Percentiles rank a stretch among this genome's conserved stretches.
phyloP scores from a whole-genome alignment of 2,888 invertebrate genomes.

The Celastrina argiolus region DNA sequence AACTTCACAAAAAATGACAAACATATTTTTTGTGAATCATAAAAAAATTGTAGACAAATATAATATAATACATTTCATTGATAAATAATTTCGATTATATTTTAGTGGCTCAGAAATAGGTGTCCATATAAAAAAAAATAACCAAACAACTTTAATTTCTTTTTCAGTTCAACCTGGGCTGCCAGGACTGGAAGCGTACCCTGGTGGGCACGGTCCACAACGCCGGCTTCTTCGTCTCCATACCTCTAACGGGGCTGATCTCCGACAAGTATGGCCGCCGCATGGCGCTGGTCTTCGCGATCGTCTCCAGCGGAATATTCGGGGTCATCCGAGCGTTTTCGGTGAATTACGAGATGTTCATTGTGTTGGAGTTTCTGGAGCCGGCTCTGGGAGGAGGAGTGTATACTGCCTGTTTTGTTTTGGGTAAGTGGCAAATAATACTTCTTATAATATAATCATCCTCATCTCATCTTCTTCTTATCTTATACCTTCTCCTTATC shows the following conservation, averaged over 20 bases:
- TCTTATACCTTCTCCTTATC: too few relatives aligned
- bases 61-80: too few relatives aligned
- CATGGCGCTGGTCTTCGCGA: slow-evolving; percentile 76
- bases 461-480: too few relatives aligned
- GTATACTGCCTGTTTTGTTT: slow-evolving; percentile 79
- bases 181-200: slow-evolving; percentile 85
- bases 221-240: slow-evolving; percentile 84
- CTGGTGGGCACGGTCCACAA: slow-evolving; percentile 86
- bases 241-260: slow-evolving; percentile 83
- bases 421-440: slow-evolving; percentile 62
- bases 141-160: slow-evolving; percentile 23
- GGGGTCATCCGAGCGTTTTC: slow-evolving; percentile 78
- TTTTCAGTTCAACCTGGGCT: slow-evolving; percentile 81
- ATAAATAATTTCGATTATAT: too few relatives aligned
- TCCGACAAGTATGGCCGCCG: slow-evolving; percentile 84
- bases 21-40: too few relatives aligned
- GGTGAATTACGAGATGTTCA: slow-evolving; percentile 77
- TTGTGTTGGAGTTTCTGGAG: slow-evolving; percentile 78
- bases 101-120: too few relatives aligned
- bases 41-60: too few relatives aligned
- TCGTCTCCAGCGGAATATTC: slow-evolving; percentile 73
- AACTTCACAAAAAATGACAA: too few relatives aligned
- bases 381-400: slow-evolving; percentile 77
- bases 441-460: too few relatives aligned
- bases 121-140: too few relatives aligned